Evolutionary conservation across 2,797 vertebrate species (phyloP), one percentile per base, ranked within the genome.

Genomic region (Melopsittacus undulatus): DNA sequence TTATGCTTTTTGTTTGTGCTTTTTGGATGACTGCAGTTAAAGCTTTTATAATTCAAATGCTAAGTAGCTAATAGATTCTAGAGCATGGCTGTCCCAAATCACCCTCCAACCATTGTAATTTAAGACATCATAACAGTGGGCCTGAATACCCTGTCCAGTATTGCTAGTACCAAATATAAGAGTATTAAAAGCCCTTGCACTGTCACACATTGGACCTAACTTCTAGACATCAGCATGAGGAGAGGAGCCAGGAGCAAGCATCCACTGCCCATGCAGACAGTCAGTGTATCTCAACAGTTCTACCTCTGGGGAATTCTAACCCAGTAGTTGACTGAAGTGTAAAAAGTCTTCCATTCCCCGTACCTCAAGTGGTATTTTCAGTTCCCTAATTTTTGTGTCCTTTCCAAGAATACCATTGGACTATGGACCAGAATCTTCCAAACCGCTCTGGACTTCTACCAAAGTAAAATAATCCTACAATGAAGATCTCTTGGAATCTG

Each of bases 401-500:
- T 89, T 87, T 85, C 51, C 42, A 95, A 78, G 32, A 75, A 87
- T 2, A 84, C 10, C 34, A 42, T n/a, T n/a, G 78, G 6, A 89
- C 32, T 22, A 29, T 4, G 10, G 22, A n/a, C 19, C n/a, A 83
- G 75, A 87, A 56, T 22, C 29, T 32, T 83, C 48, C 48, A 52
- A 92, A 87, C 13, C 36, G 43, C 26, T 46, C 59, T 36, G 27
- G 24, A 82, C 68, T 81, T 85, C 26, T 14, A 91, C 29, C 34
- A 34, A 15, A 78, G 12, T 34, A 45, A 15, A 81, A 12, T 2
- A 38, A 61, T 14, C 48, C 29, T 27, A 56, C 51, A 63, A 70
- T 4, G 46, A 76, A 91, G 38, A 11, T 14, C 34, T 0, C 0
- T 0, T 48, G 7, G 21, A 90, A 70, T 5, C 10, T 7, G 2